A percentile compares a stretch with the other conserved stretches of the same genome.
These are phyloP conservation scores for Drosophila lowei DNA, from an alignment of 1,140 invertebrate genomes.

Conservation along the genomic window DNA sequence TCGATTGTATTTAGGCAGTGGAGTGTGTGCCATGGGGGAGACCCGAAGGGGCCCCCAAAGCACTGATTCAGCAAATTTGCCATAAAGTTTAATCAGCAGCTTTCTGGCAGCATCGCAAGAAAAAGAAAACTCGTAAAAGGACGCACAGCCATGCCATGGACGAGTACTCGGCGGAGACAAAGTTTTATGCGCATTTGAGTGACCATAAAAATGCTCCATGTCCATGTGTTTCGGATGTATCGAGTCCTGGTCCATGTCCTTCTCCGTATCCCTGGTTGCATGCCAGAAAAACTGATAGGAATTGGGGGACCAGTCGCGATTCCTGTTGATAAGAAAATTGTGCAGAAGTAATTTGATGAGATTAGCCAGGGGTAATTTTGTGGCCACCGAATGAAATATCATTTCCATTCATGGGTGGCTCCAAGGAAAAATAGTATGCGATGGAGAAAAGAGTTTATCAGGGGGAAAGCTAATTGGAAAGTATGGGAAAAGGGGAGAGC, in stretches of 20 bases:
- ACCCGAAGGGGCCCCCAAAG: constrained; percentile 11
- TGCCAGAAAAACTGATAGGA: no score
- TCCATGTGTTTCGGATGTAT: constrained; percentile 3
- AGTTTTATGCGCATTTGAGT: constrained; percentile 78
- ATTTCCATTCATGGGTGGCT: constrained; percentile 37
- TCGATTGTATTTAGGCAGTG: constrained; percentile 54
- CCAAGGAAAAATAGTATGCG: no score
- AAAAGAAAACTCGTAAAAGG: constrained; percentile 43
- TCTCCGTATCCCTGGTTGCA: no score
- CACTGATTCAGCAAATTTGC: constrained; percentile 79
- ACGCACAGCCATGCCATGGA: constrained; percentile 12
- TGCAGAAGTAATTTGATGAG: constrained; percentile 63
- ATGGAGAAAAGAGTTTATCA: no score
- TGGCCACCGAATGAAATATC: constrained; percentile 23
- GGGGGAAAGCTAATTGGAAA: no score
- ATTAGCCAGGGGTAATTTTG: constrained; percentile 38
- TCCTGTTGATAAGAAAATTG: constrained; percentile 67
- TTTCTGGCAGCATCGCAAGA: constrained; percentile 37
- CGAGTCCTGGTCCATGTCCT: constrained; percentile 7
- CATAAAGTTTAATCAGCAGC: constrained; percentile 82
- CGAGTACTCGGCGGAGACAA: constrained; percentile 16
- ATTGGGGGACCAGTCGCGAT: constrained; percentile 23
- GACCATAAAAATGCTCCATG: constrained; percentile 72
- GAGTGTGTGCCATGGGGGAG: constrained; percentile 12
- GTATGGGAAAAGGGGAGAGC: no score